Base-by-base conservation (phyloP, 2,113 vertebrate genomes). In the Elanus axillaris region DNA sequence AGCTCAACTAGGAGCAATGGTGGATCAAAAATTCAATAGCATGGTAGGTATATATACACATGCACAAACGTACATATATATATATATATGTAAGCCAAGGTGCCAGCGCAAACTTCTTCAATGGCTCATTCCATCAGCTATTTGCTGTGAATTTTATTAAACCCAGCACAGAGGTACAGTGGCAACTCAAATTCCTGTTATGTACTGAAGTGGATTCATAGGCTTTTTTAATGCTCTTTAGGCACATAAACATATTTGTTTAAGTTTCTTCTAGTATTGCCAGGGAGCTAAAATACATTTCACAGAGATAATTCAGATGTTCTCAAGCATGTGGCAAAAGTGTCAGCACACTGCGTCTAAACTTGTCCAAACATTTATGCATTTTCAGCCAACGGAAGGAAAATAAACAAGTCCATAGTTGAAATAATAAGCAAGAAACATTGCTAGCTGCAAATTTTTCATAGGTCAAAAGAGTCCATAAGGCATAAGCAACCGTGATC, bases 81-180 rank as follows among this genome's bases (percentile, higher is more conserved):
- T 45, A 34, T 3, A 22, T 1, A 43, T 5, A 25, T 9, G 14
- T 8, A 59, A 64, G 63, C 36, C 86, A 56, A 80, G 72, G 87
- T 48, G 56, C 85, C 87, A 90, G 80, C 95, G 80, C 75, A 87
- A 95, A 96, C 94, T 95, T 96, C 94, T 95, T 96, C 94, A 59
- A 73, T 67, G 77, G 69, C 95, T 96, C 92, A 14, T 82, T 94
- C 95, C 85, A 76, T 62, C 95, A 76, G 72, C 92, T 94, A 38
- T 96, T 94, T 76, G 40, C 91, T 90, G 69, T 42, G 69, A 59
- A 76, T 97, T 96, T 96, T 91, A 91, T 95, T 50, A 89, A 79
- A 63, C 86, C 78, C 96, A 87, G 83, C 90, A 72, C 89, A 93
- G 93, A 92, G 63, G 40, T 83, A 90, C 90, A 89, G 87, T 55